Evolutionary conservation across 2,113 vertebrate genomes (phyloP).

Genomic region (Chunga burmeisteri): DNA sequence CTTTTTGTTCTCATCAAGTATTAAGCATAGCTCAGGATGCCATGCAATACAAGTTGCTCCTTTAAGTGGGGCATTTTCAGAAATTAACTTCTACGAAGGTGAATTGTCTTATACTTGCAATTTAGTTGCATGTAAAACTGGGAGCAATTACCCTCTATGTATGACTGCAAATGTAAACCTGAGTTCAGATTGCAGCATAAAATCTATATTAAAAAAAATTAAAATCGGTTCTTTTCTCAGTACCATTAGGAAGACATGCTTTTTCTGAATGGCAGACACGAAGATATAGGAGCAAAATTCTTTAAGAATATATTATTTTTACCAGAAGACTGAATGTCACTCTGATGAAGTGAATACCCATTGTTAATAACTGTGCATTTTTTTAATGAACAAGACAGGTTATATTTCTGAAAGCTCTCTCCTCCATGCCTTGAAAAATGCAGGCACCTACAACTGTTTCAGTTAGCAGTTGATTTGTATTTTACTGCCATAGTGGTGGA

Average conservation of each 20-base stretch:
- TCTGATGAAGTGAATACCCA: neutral
- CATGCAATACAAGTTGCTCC: neutral
- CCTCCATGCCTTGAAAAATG: neutral
- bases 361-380: neutral
- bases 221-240: neutral
- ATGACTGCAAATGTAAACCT: neutral
- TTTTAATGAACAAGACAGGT: neutral
- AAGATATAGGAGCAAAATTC: neutral
- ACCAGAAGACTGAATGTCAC: neutral
- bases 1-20: neutral
- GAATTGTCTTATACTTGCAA: neutral
- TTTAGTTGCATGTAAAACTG: neutral
- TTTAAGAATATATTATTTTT: neutral
- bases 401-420: neutral
- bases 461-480: neutral
- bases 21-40: neutral
- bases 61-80: neutral
- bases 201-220: neutral
- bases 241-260: neutral
- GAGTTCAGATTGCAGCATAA: neutral
- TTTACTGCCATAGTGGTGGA: neutral
- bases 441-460: neutral
- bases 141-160: accelerated
- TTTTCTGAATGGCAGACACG: neutral
- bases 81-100: neutral